Evolutionary conservation across 2,113 vertebrate genomes (phyloP), one percentile per base, ranked within the genome.

Genomic region (Pollimyrus isidori): DNA sequence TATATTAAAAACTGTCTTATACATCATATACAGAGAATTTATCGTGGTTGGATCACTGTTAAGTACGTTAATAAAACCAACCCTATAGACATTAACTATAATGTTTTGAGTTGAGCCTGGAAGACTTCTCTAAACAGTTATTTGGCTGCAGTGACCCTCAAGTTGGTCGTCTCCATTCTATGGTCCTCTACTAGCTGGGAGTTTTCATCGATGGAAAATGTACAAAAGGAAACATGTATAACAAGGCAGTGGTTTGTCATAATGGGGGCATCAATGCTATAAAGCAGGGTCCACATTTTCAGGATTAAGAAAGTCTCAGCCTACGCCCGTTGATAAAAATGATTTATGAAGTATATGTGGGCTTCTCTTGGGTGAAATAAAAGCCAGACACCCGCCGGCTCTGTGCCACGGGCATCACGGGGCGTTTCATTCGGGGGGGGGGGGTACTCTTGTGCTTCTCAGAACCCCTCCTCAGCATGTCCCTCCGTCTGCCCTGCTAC

Each of bases 1-100:
- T 39, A 45, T 48, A 45, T 87, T 53, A 53, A 56, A 48, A 86
- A 48, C 48, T 45, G 30, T 92, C 90, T 92, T 92, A 93, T 89
- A 91, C 87, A 90, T 91, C 91, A 89, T 89, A 91, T 50, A 90
- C 91, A 92, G 90, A 84, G n/a, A 11, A 89, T 52, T 49, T n/a
- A 35, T 84, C 17, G 1, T 56, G 76, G n/a, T 13, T 56, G 80
- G 21, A n/a, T 89, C 88, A 62, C 76, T 58, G 23, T 82, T n/a
- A 42, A 58, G 50, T 26, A 85, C 11, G 17, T 35, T 39, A 26
- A 39, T 56, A 26, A 46, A 82, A 82, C 73, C 17, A 42, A 1
- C 35, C 21, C 21, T 48, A 49, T 52, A 56, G 15, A 45, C 86
- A 39, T 56, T 35, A 50, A 39, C 39, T 21, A 23, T 73, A 56